Conservation (phyloP, 2,888 invertebrate genomes). For the Craniophora ligustri region DNA sequence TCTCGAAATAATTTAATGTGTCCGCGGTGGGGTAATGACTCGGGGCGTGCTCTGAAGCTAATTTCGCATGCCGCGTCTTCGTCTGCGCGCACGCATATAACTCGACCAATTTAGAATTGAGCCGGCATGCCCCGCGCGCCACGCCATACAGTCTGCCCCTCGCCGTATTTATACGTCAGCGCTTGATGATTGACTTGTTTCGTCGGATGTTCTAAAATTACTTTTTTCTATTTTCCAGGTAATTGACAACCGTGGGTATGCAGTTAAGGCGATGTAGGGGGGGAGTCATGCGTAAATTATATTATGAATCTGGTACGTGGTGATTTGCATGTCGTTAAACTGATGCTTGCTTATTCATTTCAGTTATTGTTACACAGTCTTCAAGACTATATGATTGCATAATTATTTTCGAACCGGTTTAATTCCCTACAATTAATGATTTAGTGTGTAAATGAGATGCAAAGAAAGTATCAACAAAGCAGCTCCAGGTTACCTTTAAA, state of each 20-base stretch:
- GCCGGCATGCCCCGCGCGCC: constrained; percentile 60
- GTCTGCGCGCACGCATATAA: constrained; percentile 58
- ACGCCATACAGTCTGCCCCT: constrained; percentile 74
- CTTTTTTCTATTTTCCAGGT: constrained; percentile 59
- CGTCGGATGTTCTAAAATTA: constrained; percentile 19
- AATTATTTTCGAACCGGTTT: neutral
- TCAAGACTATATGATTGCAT: neutral
- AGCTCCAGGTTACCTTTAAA: too few species aligned
- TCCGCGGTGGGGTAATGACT: constrained; percentile 60
- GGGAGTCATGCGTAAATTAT: constrained; percentile 6
- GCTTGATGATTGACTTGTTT: constrained; percentile 35
- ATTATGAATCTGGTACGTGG: constrained; percentile 34
- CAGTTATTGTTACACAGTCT: neutral
- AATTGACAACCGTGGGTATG: constrained; percentile 37
- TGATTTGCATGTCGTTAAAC: constrained; percentile 15
- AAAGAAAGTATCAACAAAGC: neutral
- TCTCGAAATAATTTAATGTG: constrained; percentile 75
- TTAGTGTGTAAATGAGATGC: neutral
- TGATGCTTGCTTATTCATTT: constrained; percentile 1
- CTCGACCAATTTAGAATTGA: constrained; percentile 69
- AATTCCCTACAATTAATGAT: neutral
- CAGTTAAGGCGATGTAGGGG: constrained; percentile 5
- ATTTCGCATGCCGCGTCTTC: constrained; percentile 56
- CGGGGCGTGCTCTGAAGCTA: constrained; percentile 55
- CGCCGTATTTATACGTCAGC: constrained; percentile 40